Base-by-base conservation (phyloP, 2,888 invertebrate species). In the Torymus tubicola region DNA sequence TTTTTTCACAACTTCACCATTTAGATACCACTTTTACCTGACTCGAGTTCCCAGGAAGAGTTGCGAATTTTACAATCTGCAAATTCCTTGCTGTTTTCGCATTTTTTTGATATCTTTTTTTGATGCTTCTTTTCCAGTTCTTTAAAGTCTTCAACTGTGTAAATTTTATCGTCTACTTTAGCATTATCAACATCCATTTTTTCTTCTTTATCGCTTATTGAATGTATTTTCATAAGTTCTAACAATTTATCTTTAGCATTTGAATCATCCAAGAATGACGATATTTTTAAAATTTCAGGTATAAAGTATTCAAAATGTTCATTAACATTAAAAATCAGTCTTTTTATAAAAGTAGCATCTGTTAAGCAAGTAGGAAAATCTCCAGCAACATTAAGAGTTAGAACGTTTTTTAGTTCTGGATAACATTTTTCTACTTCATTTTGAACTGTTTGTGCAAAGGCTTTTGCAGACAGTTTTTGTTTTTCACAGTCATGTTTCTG, bases 91-190 rank as follows among this genome's bases (percentile, higher is more conserved):
- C 65, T 31, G 70, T 69, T 16, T 57, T 76, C 60, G 55, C 53
- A 14, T 52, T 81, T 42, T 55, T 55, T 61, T 72, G 58, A 8
- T 13, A 10, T 69, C 1, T 50, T 78, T 68, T 42, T 81, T 24
- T 75, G 16, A 14, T 50, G 50, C 63, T 8, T 70, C 58, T 68
- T 74, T 53, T 69, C 74, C 42, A 21, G 70, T 58, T 83, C 81
- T 80, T 88, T 87, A 18, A 93, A 80, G 88, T 93, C 93, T 69
- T 92, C 88, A 5, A 91, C 85, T 57, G 92, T 92, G 83, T 92
- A 93, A 82, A 92, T 90, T 85, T 89, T 90, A 73, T 84, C 81
- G 63, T 77, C 60, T 67, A 84, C 81, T 73, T 85, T 72, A 53
- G 81, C 69, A 2, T 69, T 72, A 53, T 81, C 82, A 16, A 67